Conservation (phyloP, 2,888 invertebrate species). For the Limnephilus rhombicus region DNA sequence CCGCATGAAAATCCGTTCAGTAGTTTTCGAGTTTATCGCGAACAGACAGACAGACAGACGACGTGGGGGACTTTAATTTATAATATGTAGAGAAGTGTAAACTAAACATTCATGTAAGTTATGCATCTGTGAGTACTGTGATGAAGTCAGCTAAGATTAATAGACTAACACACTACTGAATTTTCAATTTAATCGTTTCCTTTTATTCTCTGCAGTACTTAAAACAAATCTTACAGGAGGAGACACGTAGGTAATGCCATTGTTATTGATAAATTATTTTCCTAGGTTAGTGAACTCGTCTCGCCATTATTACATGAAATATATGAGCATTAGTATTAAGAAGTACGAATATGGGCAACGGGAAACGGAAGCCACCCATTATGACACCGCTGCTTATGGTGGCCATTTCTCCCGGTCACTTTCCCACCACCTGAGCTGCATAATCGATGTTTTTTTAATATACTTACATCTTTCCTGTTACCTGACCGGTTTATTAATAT, state of each 20-base stretch:
- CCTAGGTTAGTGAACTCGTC: slow-evolving; percentile 15
- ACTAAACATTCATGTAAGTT: no score
- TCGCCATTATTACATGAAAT: background rate
- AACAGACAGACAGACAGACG: no score
- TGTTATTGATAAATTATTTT: background rate
- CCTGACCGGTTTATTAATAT: background rate
- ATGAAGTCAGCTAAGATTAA: no score
- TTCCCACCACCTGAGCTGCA: slow-evolving; percentile 20
- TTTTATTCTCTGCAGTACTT: background rate
- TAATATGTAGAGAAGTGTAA: no score
- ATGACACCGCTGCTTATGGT: slow-evolving; percentile 22
- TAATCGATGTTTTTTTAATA: background rate
- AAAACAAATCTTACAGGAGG: background rate
- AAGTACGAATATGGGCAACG: slow-evolving; percentile 17
- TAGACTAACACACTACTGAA: no score
- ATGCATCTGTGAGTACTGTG: no score
- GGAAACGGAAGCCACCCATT: slow-evolving; percentile 24
- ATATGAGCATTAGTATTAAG: background rate
- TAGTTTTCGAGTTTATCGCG: no score
- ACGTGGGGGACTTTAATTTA: no score
- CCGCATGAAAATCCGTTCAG: no score
- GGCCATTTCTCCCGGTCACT: slow-evolving; percentile 34
- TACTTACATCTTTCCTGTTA: background rate
- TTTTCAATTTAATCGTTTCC: no score
- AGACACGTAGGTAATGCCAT: background rate